Evolutionary conservation across 2,797 vertebrate species (phyloP), one percentile per base, ranked within the genome.

Genomic region (Gobionotothen gibberifrons): DNA sequence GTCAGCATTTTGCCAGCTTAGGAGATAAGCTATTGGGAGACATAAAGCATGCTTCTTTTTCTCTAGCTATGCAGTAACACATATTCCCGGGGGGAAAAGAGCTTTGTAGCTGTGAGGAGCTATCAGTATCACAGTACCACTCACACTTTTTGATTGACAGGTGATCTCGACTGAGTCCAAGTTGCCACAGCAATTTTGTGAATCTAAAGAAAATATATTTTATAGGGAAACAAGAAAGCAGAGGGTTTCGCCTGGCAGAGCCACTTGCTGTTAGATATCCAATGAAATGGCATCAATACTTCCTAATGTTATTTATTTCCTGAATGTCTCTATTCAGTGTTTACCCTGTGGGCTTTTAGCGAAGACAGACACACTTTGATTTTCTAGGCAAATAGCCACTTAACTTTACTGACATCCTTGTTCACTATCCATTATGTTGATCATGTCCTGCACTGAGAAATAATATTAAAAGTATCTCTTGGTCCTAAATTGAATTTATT

Each of bases 81-180:
- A 32, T 49, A 58, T 69, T 78, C 39, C 54, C 57, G 29, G 29
- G 17, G 19, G 9, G 55, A 43, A 42, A 46, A 17, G 26, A 66
- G 52, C 15, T 61, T 49, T 72, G 61, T 54, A 3, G 48, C 26
- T 68, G 12, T 63, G 46, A 79, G 59, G 32, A 53, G 48, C 9
- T 47, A 62, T 78, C 32, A 2, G 9, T 68, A 32, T 75, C 46
- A 42, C 44, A 57, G 52, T 1, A 19, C 58, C 43, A 46, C 54
- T 64, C 57, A 71, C 36, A 43, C 43, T 8, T 11, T 62, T 58
- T 76, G 78, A 74, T 53, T 77, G 71, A 73, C 54, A 72, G 51
- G 29, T 53, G 47, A 60, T 74, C 53, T 64, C 13, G 15, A 63
- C 11, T 48, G 42, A 51, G 36, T 47, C 54, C 44, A 69, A 47